Conservation (phyloP, 2,888 invertebrate species). For the Cremastinae sp. region DNA sequence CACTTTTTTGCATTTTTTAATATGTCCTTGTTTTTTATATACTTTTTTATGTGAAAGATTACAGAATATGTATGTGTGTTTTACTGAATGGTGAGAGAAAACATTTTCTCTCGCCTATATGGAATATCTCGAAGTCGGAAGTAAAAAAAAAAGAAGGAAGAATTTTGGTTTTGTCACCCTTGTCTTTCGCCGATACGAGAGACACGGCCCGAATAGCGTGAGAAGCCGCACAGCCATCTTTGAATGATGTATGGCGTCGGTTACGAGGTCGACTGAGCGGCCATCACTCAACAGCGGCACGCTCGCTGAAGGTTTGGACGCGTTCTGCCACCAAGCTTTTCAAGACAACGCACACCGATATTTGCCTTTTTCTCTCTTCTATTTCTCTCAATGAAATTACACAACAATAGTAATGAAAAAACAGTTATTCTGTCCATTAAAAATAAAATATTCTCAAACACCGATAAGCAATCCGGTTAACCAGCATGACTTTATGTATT, state of each 20-base stretch:
- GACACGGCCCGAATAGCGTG: constrained; percentile 70
- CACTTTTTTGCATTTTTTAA: no score
- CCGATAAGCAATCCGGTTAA: no score
- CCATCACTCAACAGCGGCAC: constrained; percentile 81
- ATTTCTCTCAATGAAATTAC: background rate
- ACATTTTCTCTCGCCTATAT: constrained; percentile 11
- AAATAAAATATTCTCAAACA: background rate
- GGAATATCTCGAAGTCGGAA: background rate
- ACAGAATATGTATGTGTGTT: no score
- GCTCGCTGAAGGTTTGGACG: constrained; percentile 48
- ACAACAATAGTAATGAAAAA: background rate
- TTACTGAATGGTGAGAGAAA: constrained; percentile 55
- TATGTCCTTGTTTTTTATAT: no score
- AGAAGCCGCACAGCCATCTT: constrained; percentile 78
- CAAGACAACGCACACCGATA: constrained; percentile 32
- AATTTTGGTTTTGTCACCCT: constrained; percentile 75
- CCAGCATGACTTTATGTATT: no score
- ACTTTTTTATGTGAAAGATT: no score
- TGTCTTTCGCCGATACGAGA: constrained; percentile 67
- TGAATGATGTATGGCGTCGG: constrained; percentile 84
- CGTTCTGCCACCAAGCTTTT: constrained; percentile 61
- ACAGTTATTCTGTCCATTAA: background rate
- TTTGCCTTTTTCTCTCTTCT: constrained; percentile 1
- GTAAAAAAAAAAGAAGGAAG: constrained; percentile 23
- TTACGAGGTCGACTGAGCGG: constrained; percentile 82